A percentile compares a stretch with the other conserved stretches of the same genome.
Evolutionary conservation across 2,797 vertebrate genomes (phyloP).

Genomic region (Lophius americanus): DNA sequence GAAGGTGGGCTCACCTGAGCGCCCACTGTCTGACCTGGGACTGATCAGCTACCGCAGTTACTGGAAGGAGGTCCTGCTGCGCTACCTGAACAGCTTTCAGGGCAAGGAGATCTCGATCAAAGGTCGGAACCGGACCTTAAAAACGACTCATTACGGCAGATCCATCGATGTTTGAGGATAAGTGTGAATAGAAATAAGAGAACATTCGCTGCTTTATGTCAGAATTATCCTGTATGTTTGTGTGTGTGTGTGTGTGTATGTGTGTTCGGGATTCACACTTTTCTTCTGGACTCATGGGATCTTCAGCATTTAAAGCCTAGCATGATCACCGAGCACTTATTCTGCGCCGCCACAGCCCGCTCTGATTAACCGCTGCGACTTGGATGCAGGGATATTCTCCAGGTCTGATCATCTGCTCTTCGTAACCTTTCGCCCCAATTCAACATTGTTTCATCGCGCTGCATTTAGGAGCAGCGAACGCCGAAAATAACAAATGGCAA

Average conservation of each 20-base stretch:
- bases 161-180: too few relatives aligned
- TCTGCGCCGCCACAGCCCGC: too few relatives aligned
- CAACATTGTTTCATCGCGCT: neutral
- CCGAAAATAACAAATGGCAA: neutral
- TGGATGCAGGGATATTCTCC: neutral
- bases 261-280: too few relatives aligned
- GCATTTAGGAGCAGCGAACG: neutral
- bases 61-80: constrained; percentile 97
- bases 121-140: constrained; percentile 77
- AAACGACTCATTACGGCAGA: too few relatives aligned
- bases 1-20: constrained; percentile 93
- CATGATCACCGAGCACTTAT: neutral
- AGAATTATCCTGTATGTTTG: too few relatives aligned
- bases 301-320: neutral
- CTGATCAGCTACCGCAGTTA: constrained; percentile 96
- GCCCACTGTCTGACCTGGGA: constrained; percentile 92
- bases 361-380: neutral
- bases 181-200: too few relatives aligned
- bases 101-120: constrained; percentile 99
- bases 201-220: too few relatives aligned
- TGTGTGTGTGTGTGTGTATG: too few relatives aligned
- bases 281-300: too few relatives aligned
- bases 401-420: constrained; percentile 1
- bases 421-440: neutral
- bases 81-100: constrained; percentile 94